Evolutionary conservation across 1,140 invertebrate species (phyloP).

Genomic region (Reticulitermes speratus): DNA sequence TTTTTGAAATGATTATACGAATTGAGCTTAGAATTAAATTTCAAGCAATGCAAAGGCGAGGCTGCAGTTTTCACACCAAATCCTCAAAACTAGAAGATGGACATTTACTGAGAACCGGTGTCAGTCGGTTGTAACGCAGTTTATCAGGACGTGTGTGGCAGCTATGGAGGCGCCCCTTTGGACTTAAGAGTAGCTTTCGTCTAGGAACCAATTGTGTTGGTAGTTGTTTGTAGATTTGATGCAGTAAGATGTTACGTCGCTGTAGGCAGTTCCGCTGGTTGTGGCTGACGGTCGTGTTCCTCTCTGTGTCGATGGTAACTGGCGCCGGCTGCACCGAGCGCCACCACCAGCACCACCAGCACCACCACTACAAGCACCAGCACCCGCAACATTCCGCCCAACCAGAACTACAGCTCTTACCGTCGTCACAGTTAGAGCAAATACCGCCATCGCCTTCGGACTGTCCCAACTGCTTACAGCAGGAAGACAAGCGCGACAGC

Average conservation of each 20-base stretch:
- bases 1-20: not conserved
- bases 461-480: not conserved
- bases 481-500: not conserved
- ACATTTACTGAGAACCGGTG: too few relatives aligned
- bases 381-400: not conserved
- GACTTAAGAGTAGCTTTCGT: not conserved
- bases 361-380: not conserved
- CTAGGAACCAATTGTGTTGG: not conserved
- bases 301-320: not conserved
- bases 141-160: too few relatives aligned
- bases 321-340: constrained; percentile 2
- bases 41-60: constrained; percentile 2
- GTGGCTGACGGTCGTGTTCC: not conserved
- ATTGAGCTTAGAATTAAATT: not conserved
- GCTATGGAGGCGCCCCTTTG: too few relatives aligned
- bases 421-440: not conserved
- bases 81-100: too few relatives aligned
- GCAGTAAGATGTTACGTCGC: not conserved
- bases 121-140: too few relatives aligned
- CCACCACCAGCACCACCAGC: not conserved
- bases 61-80: not conserved
- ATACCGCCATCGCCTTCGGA: not conserved
- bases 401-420: not conserved
- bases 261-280: not conserved
- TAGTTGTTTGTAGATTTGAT: too few relatives aligned